Percentiles rank a stretch among this genome's conserved stretches.
phyloP scores from a whole-genome alignment of 2,888 invertebrate genomes.

The Caenorhabditis sulstoni region DNA sequence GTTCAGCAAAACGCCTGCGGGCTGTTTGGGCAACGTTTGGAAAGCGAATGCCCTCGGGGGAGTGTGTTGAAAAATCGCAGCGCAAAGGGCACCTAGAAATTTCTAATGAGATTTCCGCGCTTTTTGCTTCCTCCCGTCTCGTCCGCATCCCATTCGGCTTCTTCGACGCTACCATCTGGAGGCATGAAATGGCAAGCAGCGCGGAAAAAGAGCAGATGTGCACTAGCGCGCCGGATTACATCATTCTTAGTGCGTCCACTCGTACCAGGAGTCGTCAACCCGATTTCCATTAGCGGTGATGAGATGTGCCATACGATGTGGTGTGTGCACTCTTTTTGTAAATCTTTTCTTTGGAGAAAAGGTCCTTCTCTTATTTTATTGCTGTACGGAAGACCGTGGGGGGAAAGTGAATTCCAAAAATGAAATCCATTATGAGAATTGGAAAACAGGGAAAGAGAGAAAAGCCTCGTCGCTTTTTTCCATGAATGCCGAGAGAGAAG shows the following conservation, averaged over 20 bases:
- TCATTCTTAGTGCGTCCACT: constrained; percentile 9
- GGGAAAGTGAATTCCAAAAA: neutral
- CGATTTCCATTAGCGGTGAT: constrained; percentile 57
- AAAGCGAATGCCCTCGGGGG: constrained; percentile 3
- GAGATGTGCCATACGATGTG: constrained; percentile 22
- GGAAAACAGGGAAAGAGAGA: neutral
- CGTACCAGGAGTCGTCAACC: constrained; percentile 36
- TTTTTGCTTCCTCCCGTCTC: constrained; percentile 10
- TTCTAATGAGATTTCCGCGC: constrained; percentile 48
- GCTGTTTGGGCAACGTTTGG: neutral
- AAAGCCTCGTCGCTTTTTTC: too few species aligned
- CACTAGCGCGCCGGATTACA: constrained; percentile 37
- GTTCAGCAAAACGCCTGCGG: neutral
- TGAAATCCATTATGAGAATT: constrained; percentile 14
- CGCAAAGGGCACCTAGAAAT: constrained; percentile 36
- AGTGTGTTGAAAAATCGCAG: constrained; percentile 19
- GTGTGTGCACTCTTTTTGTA: constrained; percentile 3
- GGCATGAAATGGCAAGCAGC: constrained; percentile 9
- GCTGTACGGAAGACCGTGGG: neutral
- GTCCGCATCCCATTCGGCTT: too few species aligned
- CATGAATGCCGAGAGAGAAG: too few species aligned
- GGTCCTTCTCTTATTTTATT: constrained; percentile 9
- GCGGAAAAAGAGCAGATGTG: constrained; percentile 53
- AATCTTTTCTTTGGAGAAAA: neutral
- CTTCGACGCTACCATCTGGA: constrained; percentile 46